A percentile compares a stretch with the other conserved stretches of the same genome.
These are phyloP conservation scores for Euphydryas editha DNA, from an alignment of 2,888 invertebrate species.

Conservation along the genomic window DNA sequence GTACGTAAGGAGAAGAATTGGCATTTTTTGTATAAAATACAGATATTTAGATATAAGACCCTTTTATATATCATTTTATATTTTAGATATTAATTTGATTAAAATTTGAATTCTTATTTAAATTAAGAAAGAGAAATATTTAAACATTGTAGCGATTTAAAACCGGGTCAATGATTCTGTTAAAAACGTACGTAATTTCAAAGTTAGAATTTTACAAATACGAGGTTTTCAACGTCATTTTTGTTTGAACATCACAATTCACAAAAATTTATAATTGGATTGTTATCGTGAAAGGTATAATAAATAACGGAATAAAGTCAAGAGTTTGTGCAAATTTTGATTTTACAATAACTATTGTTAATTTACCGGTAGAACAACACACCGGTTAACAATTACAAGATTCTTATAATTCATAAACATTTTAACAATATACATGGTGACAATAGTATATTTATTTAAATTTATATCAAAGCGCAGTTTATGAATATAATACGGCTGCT, in stretches of 20 bases:
- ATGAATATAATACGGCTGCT: neutral
- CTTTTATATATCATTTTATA: too few relatives aligned
- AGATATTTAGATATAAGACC: constrained; percentile 5
- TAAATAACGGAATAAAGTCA: neutral
- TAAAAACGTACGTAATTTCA: neutral
- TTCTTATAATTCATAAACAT: neutral
- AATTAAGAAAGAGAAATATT: constrained; percentile 26
- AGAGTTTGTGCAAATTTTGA: neutral
- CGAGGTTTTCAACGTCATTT: neutral
- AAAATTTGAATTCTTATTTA: constrained; percentile 23
- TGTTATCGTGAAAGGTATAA: too few relatives aligned
- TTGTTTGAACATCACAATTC: neutral
- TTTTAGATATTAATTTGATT: constrained; percentile 14
- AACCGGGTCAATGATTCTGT: constrained; percentile 6
- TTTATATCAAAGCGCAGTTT: constrained; percentile 5
- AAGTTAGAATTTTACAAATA: neutral
- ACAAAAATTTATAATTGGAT: neutral
- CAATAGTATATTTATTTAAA: neutral
- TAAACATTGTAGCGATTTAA: constrained; percentile 4
- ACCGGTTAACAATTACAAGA: neutral
- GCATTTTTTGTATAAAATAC: constrained; percentile 12
- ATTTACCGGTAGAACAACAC: neutral
- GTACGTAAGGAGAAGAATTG: constrained; percentile 31
- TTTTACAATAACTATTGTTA: neutral
- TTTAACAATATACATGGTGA: neutral